phyloP scores from a whole-genome alignment of 1,140 invertebrate species.

The Drosophila tsacasi region DNA sequence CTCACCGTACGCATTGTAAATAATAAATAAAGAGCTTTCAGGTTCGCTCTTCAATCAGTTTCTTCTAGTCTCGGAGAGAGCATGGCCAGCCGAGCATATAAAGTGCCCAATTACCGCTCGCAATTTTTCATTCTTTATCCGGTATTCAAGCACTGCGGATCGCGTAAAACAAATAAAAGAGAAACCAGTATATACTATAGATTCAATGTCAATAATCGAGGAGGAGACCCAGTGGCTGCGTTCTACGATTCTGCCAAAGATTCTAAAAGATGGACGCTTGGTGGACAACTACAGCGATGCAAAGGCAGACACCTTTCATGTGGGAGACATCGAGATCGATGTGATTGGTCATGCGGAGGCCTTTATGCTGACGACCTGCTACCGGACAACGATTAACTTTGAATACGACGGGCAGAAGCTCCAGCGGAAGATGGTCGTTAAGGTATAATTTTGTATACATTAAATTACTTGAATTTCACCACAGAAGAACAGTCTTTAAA shows the following conservation, averaged over 20 bases:
- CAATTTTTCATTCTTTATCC: constrained; percentile 22
- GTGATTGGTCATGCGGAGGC: constrained; percentile 68
- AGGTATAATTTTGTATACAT: constrained; percentile 42
- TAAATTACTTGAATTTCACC: background rate
- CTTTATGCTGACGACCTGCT: constrained; percentile 76
- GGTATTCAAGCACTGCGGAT: constrained; percentile 8
- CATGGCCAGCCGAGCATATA: background rate
- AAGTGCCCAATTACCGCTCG: background rate
- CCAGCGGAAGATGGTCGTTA: constrained; percentile 61
- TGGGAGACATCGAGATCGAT: constrained; percentile 52
- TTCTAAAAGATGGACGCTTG: constrained; percentile 45
- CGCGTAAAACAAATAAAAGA: too few species aligned
- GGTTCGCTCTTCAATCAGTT: background rate
- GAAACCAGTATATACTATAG: background rate
- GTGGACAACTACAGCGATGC: constrained; percentile 46
- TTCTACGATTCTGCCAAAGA: constrained; percentile 38
- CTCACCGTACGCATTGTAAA: too few species aligned
- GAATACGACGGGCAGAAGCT: constrained; percentile 36
- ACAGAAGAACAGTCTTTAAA: background rate
- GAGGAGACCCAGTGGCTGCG: constrained; percentile 59
- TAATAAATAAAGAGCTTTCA: background rate
- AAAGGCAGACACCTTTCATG: constrained; percentile 33
- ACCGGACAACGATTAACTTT: constrained; percentile 50
- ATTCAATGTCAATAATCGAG: constrained; percentile 47
- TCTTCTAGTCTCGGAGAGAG: constrained; percentile 7